Base-by-base conservation (phyloP, 2,888 invertebrate species). In the Parthenolecanium corni region DNA sequence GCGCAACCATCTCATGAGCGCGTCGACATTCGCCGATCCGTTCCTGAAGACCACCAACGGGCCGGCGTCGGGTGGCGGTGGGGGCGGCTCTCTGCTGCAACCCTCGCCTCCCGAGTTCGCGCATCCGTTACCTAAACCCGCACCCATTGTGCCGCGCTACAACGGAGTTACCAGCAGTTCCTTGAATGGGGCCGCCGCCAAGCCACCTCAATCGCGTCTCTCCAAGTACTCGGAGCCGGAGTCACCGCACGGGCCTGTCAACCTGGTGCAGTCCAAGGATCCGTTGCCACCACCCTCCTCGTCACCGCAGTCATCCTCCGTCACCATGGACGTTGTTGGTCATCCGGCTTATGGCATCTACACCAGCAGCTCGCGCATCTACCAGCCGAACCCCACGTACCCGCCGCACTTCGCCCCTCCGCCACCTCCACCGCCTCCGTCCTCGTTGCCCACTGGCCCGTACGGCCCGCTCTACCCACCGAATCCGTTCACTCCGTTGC, bases 71-170 rank as follows among this genome's bases (percentile, higher is more conserved):
- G 62, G 58, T 36, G 65, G 63, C 65, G 16, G 65, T 53, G 62
- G 58, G 36, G 65, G 63, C 65, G 16, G 64, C 53, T 46, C 56
- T 21, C 49, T 61, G 23, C 51, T 51, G 20, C 23, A 44, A 20
- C 56, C 61, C 46, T 56, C 52, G 40, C 62, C 62, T 9, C 76
- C 78, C 36, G 82, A 82, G 75, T 83, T 83, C 76, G 77, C 83
- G 64, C 77, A 82, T 69, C 83, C 83, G 49, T 80, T 81, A 69
- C 82, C 82, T 68, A 80, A 82, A 68, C 75, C 77, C 42, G 71
- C 75, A 52, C 79, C 81, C 36, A 51, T 68, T 2, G 52, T 52
- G 4, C 62, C 66, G n/a, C 62, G 67, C 6, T 64, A 66, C 36
- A 67, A 66, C 67, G 67, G 68, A 65, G 68, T 67, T 36, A 44